Percentiles rank a stretch among this genome's conserved stretches.
Conservation (phyloP, 2,113 vertebrate genomes). For the Zosterops pallidus region DNA sequence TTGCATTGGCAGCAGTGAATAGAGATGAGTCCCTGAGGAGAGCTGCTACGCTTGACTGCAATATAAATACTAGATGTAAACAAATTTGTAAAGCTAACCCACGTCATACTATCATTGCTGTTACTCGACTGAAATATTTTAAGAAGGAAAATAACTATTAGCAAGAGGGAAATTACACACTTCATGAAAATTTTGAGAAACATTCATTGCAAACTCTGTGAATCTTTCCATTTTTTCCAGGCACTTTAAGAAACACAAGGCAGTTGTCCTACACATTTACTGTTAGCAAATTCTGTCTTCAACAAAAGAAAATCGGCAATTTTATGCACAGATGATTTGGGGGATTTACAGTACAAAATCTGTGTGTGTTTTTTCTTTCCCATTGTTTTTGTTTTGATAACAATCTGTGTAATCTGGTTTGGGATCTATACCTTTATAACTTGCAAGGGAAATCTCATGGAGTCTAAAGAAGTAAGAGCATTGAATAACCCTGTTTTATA, state of each 20-base stretch:
- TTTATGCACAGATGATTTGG: not conserved
- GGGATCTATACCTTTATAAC: not conserved
- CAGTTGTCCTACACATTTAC: not conserved
- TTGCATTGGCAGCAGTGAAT: not conserved
- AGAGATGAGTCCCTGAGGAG: conserved; percentile 30
- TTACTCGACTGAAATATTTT: conserved; percentile 14
- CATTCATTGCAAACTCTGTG: not conserved
- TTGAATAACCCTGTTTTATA: not conserved
- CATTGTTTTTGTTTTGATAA: not conserved
- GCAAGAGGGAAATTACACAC: conserved; percentile 32
- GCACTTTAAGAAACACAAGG: not conserved
- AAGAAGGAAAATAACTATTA: conserved; percentile 58
- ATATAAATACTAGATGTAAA: conserved; percentile 59
- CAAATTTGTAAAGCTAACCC: conserved; percentile 43
- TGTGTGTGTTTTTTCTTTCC: no score
- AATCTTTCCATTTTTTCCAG: conserved; percentile 11
- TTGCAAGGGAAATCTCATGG: not conserved
- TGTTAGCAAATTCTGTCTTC: not conserved
- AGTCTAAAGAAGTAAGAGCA: not conserved
- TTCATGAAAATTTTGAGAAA: conserved; percentile 40
- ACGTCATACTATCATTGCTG: conserved; percentile 15
- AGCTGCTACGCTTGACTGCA: conserved; percentile 19
- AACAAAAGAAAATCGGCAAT: not conserved
- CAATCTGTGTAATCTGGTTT: not conserved
- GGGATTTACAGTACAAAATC: not conserved